These are phyloP conservation scores for Pionites leucogaster DNA, from an alignment of 2,113 vertebrate species.

Conservation along the genomic window DNA sequence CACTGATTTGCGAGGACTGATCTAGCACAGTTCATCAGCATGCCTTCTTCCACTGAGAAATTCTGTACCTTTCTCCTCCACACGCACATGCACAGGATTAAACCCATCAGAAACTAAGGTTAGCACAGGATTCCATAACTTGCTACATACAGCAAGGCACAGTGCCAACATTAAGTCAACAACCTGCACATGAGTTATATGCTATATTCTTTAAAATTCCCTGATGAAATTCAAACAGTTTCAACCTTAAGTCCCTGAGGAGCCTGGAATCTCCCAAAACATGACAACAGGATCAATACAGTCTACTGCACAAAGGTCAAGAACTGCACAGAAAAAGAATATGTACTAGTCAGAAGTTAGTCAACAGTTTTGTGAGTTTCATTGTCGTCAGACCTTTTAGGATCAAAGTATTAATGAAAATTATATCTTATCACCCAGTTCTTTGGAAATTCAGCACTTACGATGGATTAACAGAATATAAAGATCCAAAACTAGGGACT, in stretches of 20 bases:
- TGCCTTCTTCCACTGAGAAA: not conserved
- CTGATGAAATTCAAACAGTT: not conserved
- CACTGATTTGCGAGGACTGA: not conserved
- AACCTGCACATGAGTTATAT: rapidly evolving
- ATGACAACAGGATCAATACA: not conserved
- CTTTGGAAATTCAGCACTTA: not conserved
- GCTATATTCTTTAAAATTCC: not conserved
- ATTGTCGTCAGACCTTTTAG: not conserved
- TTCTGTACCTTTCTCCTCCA: not conserved
- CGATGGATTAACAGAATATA: not conserved
- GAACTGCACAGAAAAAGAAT: not conserved
- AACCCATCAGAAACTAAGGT: not conserved
- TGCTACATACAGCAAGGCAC: not conserved
- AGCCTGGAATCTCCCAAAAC: not conserved
- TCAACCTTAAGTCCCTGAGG: not conserved
- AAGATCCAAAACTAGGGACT: not conserved
- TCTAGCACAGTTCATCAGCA: not conserved
- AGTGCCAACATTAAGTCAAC: not conserved
- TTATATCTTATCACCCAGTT: not conserved
- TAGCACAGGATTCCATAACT: not conserved
- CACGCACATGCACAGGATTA: not conserved
- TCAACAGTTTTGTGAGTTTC: not conserved
- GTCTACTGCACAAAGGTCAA: not conserved
- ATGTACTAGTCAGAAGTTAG: not conserved
- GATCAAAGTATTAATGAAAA: not conserved